Conservation (phyloP, 2,797 vertebrate genomes). For the Phrynocephalus guinanensis region DNA sequence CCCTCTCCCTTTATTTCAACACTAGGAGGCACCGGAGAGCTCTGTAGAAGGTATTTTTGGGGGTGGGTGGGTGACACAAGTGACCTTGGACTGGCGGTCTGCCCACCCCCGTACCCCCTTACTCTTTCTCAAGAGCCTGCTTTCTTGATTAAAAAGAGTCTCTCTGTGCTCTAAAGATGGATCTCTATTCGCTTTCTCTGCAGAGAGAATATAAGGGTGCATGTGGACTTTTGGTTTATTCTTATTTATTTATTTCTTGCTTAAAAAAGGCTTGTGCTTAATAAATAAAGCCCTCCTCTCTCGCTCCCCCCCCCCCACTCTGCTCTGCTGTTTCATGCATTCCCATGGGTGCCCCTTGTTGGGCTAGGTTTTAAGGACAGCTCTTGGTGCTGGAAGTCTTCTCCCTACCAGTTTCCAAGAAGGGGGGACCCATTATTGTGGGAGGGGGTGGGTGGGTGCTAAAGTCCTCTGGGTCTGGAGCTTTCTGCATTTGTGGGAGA, state of each 20-base stretch:
- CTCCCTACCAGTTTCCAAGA: neutral
- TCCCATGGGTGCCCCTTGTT: neutral
- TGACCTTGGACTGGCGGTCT: too few species aligned
- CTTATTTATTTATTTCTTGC: too few species aligned
- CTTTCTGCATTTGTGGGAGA: neutral
- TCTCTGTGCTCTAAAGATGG: too few species aligned
- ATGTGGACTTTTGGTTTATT: neutral
- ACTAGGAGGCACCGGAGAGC: too few species aligned
- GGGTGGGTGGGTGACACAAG: too few species aligned
- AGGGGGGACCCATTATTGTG: neutral
- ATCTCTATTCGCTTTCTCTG: neutral
- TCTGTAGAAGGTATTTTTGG: too few species aligned
- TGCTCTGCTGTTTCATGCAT: conserved; percentile 23
- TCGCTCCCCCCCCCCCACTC: conserved; percentile 64
- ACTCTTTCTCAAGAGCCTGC: neutral
- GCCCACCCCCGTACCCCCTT: neutral
- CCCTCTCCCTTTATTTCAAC: too few species aligned
- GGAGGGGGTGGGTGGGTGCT: too few species aligned
- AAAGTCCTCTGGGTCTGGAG: too few species aligned
- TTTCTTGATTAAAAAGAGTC: neutral
- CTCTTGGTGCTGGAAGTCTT: neutral
- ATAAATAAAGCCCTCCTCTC: conserved; percentile 57
- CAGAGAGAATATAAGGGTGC: neutral
- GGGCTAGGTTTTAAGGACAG: neutral
- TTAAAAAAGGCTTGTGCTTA: too few species aligned